Evolutionary conservation across 2,113 vertebrate species (phyloP).

Genomic region (Pica pica): DNA sequence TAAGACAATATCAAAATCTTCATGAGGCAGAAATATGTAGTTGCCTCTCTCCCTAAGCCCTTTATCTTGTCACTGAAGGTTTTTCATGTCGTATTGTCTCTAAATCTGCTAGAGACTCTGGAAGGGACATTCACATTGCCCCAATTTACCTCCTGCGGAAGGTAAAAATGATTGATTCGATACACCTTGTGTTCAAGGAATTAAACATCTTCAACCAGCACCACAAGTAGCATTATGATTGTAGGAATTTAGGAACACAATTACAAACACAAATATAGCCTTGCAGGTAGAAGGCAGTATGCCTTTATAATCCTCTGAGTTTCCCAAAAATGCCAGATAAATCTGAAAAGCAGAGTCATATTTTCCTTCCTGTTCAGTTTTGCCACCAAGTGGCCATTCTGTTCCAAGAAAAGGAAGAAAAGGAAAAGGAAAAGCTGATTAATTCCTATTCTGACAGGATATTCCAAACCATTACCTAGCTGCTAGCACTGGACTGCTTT

Average conservation of each 20-base stretch:
- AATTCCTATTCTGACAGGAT: not conserved
- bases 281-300: not conserved
- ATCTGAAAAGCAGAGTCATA: not conserved
- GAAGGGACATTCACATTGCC: not conserved
- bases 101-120: not conserved
- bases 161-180: not conserved
- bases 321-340: not conserved
- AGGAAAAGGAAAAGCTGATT: not conserved
- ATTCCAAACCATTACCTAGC: not conserved
- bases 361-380: constrained; percentile 9
- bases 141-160: not conserved
- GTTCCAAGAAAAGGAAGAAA: not conserved
- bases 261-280: not conserved
- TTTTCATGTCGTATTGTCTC: not conserved
- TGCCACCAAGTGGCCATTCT: constrained; percentile 39
- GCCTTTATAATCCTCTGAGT: not conserved
- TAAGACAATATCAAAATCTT: not conserved
- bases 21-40: not conserved
- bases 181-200: not conserved
- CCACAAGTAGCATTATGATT: not conserved
- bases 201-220: not conserved
- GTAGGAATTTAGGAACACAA: not conserved
- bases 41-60: not conserved
- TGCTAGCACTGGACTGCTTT: not conserved
- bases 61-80: not conserved